A percentile compares a stretch with the other conserved stretches of the same genome.
Evolutionary conservation across 2,888 invertebrate genomes (phyloP).

Genomic region (Limenitis camilla): DNA sequence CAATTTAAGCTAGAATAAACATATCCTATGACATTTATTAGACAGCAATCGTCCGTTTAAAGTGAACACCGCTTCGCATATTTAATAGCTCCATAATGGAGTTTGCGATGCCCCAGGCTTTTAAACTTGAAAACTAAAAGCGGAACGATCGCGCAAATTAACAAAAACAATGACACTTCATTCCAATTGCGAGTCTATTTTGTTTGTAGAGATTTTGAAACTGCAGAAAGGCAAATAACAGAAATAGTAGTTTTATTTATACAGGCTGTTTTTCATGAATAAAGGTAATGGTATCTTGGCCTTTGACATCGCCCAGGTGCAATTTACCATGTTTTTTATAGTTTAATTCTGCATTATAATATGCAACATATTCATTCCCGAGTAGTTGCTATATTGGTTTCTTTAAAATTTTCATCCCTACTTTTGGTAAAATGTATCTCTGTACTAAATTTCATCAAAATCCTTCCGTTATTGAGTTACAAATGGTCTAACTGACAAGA

Average conservation of each 20-base stretch:
- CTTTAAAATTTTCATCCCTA: too few species aligned
- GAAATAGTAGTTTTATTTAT: not conserved
- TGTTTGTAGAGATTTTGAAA: constrained; percentile 3
- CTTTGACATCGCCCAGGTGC: too few species aligned
- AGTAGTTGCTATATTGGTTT: too few species aligned
- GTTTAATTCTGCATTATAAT: too few species aligned
- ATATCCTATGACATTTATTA: constrained; percentile 21
- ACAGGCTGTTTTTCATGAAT: too few species aligned
- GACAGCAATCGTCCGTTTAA: constrained; percentile 18
- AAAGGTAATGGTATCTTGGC: too few species aligned
- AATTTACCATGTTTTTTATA: too few species aligned
- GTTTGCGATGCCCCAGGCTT: constrained; percentile 22
- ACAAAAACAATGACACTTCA: constrained; percentile 20
- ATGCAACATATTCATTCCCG: too few species aligned
- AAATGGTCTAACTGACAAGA: too few species aligned
- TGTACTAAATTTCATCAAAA: too few species aligned
- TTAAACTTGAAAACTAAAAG: constrained; percentile 22
- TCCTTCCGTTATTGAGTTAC: too few species aligned
- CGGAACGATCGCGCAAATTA: constrained; percentile 19
- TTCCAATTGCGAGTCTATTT: constrained; percentile 4
- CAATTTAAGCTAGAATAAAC: constrained; percentile 1
- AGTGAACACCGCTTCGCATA: constrained; percentile 23
- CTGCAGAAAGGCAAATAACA: not conserved
- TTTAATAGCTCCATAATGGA: constrained; percentile 26
- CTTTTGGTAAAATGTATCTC: too few species aligned